Base-by-base conservation (phyloP, 2,113 vertebrate species). In the Syngnathus floridae region DNA sequence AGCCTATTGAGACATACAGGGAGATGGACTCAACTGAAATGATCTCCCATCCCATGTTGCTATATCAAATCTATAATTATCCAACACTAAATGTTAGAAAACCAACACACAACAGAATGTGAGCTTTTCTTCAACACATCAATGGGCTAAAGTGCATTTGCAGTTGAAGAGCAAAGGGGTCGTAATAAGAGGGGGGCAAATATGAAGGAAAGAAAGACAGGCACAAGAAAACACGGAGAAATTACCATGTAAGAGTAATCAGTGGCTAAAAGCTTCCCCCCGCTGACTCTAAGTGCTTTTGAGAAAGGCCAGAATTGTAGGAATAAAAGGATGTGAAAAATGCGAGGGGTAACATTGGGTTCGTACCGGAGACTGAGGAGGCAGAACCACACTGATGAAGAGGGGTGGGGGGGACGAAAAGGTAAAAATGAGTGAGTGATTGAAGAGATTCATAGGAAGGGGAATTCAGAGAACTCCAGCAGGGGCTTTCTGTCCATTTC, bases 401-500 rank as follows among this genome's bases (percentile, higher is more conserved):
- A 14, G 43, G 43, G 43, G 43, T 16, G 14, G 43, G 13, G 13
- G 51, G 13, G n/a, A 71, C 58, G 66, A 31, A 31, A 48, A 65
- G 69, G 31, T 19, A 57, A 57, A 72, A 68, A 71, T 67, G 78
- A 81, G 66, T 78, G 75, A 82, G 72, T 85, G 80, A 83, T 76
- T 70, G 80, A 81, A 86, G 72, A 78, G 74, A 66, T 70, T 77
- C 72, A 77, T 73, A 81, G 79, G 63, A 64, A 75, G 80, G 78
- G 77, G 82, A 82, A 86, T 84, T 82, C 77, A 84, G 77, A 84
- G 77, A 88, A 81, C 79, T 83, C 76, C 62, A 54, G 81, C 58
- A 72, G 75, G 78, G 80, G 77, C 77, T 89, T 84, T 89, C 84
- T 85, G 81, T 84, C 83, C 85, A 89, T 90, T 86, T 88, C 83